phyloP scores from a whole-genome alignment of 1,140 invertebrate species.

The Drosophila nikananu region DNA sequence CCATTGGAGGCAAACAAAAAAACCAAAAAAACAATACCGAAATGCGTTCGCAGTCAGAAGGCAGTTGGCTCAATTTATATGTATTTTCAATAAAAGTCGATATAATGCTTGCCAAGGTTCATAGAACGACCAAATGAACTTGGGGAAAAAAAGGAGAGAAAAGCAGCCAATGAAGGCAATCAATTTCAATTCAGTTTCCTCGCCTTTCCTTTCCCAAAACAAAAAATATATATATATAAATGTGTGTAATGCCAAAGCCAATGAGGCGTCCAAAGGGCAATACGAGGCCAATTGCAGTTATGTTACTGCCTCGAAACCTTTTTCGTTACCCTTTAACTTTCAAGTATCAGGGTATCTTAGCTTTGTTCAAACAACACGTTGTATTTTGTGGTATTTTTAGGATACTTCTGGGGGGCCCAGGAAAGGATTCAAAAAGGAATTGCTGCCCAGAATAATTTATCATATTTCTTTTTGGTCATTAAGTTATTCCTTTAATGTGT shows the following conservation, averaged over 20 bases:
- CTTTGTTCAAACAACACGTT: background rate
- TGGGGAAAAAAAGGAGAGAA: conserved; percentile 52
- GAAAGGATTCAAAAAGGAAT: background rate
- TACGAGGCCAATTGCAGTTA: conserved; percentile 74
- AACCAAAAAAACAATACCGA: conserved; percentile 41
- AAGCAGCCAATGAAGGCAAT: conserved; percentile 76
- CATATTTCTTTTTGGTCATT: background rate
- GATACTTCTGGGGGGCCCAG: background rate
- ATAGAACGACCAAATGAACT: conserved; percentile 79
- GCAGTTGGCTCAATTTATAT: conserved; percentile 73
- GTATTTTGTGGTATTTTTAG: background rate
- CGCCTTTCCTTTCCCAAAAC: conserved; percentile 62
- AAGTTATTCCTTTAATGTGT: conserved; percentile 2
- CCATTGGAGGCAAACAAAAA: conserved; percentile 37
- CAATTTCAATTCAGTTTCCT: conserved; percentile 81
- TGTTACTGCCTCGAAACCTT: conserved; percentile 56
- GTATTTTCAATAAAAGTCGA: conserved; percentile 80
- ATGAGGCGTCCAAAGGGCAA: conserved; percentile 79
- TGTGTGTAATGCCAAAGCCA: conserved; percentile 44
- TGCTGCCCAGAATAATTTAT: conserved; percentile 16
- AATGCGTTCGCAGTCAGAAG: conserved; percentile 54
- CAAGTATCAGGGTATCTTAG: conserved; percentile 5
- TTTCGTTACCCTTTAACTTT: conserved; percentile 31
- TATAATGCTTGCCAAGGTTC: conserved; percentile 81
- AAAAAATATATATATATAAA: background rate